Base-by-base conservation (phyloP, 2,888 invertebrate genomes). In the Ecliptopera silaceata region DNA sequence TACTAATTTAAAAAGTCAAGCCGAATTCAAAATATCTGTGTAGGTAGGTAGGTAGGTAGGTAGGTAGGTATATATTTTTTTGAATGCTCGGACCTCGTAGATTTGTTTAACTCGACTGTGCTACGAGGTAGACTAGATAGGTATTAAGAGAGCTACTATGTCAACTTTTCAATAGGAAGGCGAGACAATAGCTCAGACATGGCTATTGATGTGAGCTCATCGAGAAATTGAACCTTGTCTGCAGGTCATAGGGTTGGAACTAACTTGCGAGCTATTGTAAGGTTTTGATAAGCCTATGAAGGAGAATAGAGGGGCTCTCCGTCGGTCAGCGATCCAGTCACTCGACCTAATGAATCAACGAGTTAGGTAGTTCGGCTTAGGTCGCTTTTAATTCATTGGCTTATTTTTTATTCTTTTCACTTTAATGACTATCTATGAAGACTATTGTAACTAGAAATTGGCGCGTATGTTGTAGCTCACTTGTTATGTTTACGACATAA, bases 301-400 rank as follows among this genome's bases (percentile, higher is more conserved):
- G 84, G 72, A 79, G 79, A 72, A 65, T 66, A 68, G 62, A 67
- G 86, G 84, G 59, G 82, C 84, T 68, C 86, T 88, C 67, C 45
- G 70, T 49, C 79, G 86, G 77, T 63, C 85, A 74, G 73, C 76
- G 69, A 71, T 66, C 70, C 61, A 68, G 66, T 73, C 79, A 72
- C 86, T 84, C 84, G 87, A 86, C 85, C 87, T 79, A 83, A 81
- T 84, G 82, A 79, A 82, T 77, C 75, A 66, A 52, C 56, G 62
- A 55, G 58, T 61, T 61, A 55, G 58, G 59, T 61, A 58, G 59
- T 61, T 61, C 51, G 53, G 57, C 53, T 61, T 71, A 72, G 67
- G 41, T 34, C 39, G 39, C 26, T 42, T 45, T 17, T 11, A 42
- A 53, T 34, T 47, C 46, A 45, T 22, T 22, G 18, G 13, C 10